Evolutionary conservation across 2,888 invertebrate species (phyloP), one percentile per base, ranked within the genome.

Genomic region (Amblyjoppa fuscipennis): DNA sequence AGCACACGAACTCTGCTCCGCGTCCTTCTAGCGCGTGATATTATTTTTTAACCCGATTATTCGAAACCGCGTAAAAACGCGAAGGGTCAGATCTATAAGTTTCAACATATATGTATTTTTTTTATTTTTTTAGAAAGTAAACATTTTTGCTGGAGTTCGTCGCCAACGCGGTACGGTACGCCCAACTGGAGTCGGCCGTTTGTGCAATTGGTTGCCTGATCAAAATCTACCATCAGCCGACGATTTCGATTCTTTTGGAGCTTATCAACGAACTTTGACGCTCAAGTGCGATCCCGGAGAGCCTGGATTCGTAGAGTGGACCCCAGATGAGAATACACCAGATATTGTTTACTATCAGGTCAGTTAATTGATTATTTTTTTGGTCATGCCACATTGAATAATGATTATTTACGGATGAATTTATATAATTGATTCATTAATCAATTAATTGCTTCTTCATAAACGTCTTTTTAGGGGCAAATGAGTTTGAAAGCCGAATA

Each of bases 291-390:
- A 98, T 91, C 95, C 95, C 82, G 98, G 98, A 3, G 97, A 97
- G 90, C 98, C 98, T 0, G 98, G 98, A 11, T 95, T 98, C 59
- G 96, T 98, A 56, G 96, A 97, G 86, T 99, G 98, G 98, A 97
- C 96, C 0, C 98, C 98, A 0, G 98, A 98, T 93, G 94, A 95
- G 81, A 95, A 97, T 89, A 98, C 98, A 0, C 98, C 99, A 0
- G 97, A 98, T 93, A 97, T 98, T 7, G 98, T 99, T 56, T 99
- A 98, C 93, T 99, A 99, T 94, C 99, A 98, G 96, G 98, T 97
- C 93, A 89, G 75, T 70, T 51, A 6, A 51, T 28, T 20, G 16
- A 41, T 5, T 71, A 56, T 41, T 38, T 16, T 13, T 6, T 13
- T 6, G 16, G 28, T 4, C 1, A 59, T 3, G 56, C 11, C 3